A percentile compares a stretch with the other conserved stretches of the same genome.
These are phyloP conservation scores for silkworm (Bombyx mori) DNA, from an alignment of 1,140 invertebrate genomes.

Conservation along the genomic window ASM3026992v2 NC_085125.1:116001-116500, in stretches of 20 bases:
- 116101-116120: conserved; percentile 70
- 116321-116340: too few relatives aligned
- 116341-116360: too few relatives aligned
- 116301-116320: too few relatives aligned
- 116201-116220: background rate
- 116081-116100: conserved; percentile 72
- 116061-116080: conserved; percentile 69
- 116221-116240: background rate
- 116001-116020: conserved; percentile 3
- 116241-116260: background rate
- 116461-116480: conserved; percentile 73
- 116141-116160: too few relatives aligned
- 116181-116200: conserved; percentile 1
- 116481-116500: conserved; percentile 55
- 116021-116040: conserved; percentile 27
- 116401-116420: too few relatives aligned
- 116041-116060: conserved; percentile 44
- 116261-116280: too few relatives aligned
- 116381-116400: too few relatives aligned
- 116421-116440: conserved; percentile 24
- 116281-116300: too few relatives aligned
- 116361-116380: too few relatives aligned
- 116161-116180: background rate
- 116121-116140: background rate
- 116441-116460: conserved; percentile 79